These are phyloP conservation scores for Cephalopholis sonnerati DNA, from an alignment of 2,113 vertebrate species.

Conservation along the genomic window DNA sequence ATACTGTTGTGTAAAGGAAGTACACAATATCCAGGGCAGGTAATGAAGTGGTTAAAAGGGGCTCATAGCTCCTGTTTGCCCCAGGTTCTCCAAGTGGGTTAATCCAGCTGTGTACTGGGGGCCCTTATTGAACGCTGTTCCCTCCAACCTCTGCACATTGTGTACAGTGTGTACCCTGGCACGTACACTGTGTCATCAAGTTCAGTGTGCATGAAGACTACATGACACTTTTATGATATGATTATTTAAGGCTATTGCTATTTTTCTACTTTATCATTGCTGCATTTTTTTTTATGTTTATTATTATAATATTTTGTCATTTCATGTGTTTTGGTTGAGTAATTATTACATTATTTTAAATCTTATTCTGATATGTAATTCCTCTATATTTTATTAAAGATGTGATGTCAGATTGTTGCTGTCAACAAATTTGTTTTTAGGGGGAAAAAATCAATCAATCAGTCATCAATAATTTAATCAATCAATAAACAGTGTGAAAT, in stretches of 20 bases:
- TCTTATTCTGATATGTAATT: background rate
- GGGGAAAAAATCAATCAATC: background rate
- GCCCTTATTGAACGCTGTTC: background rate
- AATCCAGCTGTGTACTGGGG: background rate
- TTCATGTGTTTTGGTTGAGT: too few relatives aligned
- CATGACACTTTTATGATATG: too few relatives aligned
- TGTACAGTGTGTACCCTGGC: constrained; percentile 3
- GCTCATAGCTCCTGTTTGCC: background rate
- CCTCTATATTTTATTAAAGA: background rate
- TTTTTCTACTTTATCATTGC: too few relatives aligned
- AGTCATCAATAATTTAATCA: background rate
- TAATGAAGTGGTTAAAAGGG: background rate
- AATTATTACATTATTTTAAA: background rate
- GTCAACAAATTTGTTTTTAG: background rate
- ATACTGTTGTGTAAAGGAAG: background rate
- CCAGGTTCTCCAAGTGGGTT: background rate
- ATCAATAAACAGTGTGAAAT: background rate
- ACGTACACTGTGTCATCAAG: background rate
- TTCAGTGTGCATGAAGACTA: background rate
- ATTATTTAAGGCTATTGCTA: too few relatives aligned
- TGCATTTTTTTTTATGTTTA: too few relatives aligned
- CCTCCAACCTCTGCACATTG: background rate
- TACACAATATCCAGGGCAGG: too few relatives aligned
- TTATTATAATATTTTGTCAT: background rate
- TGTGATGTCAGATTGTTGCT: background rate